Conservation (phyloP, 2,888 invertebrate genomes). For the Linnaemya vulpina region DNA sequence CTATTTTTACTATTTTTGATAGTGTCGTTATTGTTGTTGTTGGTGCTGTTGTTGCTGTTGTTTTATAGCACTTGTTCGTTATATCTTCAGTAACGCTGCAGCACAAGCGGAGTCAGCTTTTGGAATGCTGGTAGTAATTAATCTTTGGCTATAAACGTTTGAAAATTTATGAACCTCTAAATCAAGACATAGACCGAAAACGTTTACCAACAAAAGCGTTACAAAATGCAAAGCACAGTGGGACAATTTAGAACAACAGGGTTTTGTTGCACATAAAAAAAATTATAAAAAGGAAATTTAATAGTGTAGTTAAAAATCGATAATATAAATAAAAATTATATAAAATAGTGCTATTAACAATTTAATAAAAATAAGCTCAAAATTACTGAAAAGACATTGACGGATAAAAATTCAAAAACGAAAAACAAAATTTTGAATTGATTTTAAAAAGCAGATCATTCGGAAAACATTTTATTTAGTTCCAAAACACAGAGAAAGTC, state of each 20-base stretch:
- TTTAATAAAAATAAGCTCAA: too few species aligned
- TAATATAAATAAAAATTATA: too few species aligned
- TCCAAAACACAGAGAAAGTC: too few species aligned
- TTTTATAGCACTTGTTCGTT: neutral
- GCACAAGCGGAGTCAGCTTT: neutral
- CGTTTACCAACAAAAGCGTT: constrained; percentile 57
- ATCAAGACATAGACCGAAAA: constrained; percentile 62
- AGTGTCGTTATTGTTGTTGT: neutral
- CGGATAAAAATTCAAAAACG: too few species aligned
- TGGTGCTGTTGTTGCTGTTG: neutral
- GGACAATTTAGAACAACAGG: neutral
- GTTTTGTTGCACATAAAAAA: neutral
- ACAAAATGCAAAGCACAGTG: constrained; percentile 23
- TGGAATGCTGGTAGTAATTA: constrained; percentile 76
- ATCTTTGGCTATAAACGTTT: constrained; percentile 78
- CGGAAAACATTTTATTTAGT: too few species aligned
- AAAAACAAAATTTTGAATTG: too few species aligned
- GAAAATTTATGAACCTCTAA: constrained; percentile 78
- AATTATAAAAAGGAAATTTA: too few species aligned
- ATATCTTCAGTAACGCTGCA: constrained; percentile 15
- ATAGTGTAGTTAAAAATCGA: too few species aligned
- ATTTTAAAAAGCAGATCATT: too few species aligned
- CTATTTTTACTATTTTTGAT: neutral
- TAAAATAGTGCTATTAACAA: too few species aligned
- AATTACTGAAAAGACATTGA: too few species aligned